Evolutionary conservation across 1,140 invertebrate species (phyloP).

Genomic region (Ceratina calcarata): DNA sequence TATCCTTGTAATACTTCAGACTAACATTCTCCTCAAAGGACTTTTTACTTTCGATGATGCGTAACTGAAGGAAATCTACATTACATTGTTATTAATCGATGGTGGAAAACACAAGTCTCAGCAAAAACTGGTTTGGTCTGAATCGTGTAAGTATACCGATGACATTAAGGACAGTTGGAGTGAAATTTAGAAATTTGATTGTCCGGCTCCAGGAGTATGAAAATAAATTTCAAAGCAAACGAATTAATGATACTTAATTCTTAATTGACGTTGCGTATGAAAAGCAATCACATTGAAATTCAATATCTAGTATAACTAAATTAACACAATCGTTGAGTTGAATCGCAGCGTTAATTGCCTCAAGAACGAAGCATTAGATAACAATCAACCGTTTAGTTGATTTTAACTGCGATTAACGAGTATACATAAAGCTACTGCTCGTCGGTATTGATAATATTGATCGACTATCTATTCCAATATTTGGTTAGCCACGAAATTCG

Average conservation of each 20-base stretch:
- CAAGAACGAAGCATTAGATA: constrained; percentile 12
- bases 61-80: not conserved
- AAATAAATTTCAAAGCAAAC: no score
- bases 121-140: no score
- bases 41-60: not conserved
- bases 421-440: not conserved
- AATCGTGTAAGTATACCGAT: no score
- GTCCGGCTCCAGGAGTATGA: no score
- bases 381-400: not conserved
- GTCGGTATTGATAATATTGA: constrained; percentile 42
- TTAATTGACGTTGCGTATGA: no score
- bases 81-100: not conserved
- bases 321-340: not conserved
- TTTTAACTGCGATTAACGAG: not conserved
- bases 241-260: no score
- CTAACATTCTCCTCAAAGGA: not conserved
- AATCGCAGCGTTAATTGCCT: not conserved
- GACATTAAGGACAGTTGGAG: no score
- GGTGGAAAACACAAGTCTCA: no score
- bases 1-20: constrained; percentile 27
- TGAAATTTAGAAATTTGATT: no score
- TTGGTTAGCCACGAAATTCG: constrained; percentile 60
- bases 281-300: no score
- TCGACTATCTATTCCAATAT: constrained; percentile 47
- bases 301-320: no score